Percentiles rank a stretch among this genome's conserved stretches.
Evolutionary conservation across 2,113 vertebrate genomes (phyloP).

Genomic region (Copsychus sechellarum): DNA sequence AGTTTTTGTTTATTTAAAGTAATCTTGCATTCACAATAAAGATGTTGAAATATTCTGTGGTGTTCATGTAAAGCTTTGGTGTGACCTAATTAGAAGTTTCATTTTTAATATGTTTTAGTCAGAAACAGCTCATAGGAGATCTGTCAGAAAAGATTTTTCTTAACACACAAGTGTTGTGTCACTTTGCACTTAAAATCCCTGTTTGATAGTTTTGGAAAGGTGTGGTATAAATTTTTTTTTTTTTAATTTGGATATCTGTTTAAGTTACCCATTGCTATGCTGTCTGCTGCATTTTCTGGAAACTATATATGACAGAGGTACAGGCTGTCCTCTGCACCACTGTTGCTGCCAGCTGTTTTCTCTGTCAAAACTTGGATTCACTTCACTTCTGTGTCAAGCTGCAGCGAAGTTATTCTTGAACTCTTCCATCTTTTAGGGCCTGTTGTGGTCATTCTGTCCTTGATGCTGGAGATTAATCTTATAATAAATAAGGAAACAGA

Average conservation of each 20-base stretch:
- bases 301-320: not conserved
- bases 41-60: not conserved
- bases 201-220: not conserved
- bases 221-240: not conserved
- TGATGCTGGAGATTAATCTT: not conserved
- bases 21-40: not conserved
- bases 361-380: not conserved
- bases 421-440: not conserved
- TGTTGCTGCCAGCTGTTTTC: slow-evolving; percentile 2
- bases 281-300: not conserved
- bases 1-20: not conserved
- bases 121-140: not conserved
- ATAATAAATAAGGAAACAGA: not conserved
- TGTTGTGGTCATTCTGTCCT: not conserved
- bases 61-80: not conserved
- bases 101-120: not conserved
- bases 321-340: not conserved
- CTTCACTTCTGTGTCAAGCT: not conserved
- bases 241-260: not conserved
- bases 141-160: not conserved
- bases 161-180: not conserved
- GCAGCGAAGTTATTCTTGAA: not conserved
- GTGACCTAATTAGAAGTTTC: not conserved
- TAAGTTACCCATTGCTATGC: not conserved
- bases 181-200: not conserved